A percentile compares a stretch with the other conserved stretches of the same genome.
Conservation (phyloP, 1,140 invertebrate species). For the Homalodisca vitripennis region DNA sequence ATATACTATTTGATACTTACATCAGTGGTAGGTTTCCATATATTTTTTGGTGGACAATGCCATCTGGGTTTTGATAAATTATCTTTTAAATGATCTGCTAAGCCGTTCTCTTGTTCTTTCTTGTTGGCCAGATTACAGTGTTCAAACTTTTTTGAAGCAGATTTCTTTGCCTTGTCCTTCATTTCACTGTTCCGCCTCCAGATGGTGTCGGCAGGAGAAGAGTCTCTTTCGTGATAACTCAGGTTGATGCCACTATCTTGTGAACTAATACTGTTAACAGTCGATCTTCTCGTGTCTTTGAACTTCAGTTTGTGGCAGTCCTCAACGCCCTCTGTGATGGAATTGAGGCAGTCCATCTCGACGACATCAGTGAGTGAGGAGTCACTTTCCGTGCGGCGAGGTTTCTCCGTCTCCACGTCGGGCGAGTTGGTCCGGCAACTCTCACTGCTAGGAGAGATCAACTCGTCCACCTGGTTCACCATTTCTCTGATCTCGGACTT, state of each 20-base stretch:
- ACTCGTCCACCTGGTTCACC: conserved; percentile 62
- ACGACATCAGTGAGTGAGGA: conserved; percentile 41
- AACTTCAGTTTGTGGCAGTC: conserved; percentile 23
- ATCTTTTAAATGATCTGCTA: not conserved
- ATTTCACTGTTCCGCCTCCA: not conserved
- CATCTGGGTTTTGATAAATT: conserved; percentile 51
- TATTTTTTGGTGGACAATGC: conserved; percentile 74
- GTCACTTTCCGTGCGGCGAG: conserved; percentile 40
- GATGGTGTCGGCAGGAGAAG: conserved; percentile 30
- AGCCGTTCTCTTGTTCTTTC: not conserved
- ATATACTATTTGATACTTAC: too few relatives aligned
- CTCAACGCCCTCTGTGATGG: conserved; percentile 16
- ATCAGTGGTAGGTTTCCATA: conserved; percentile 79
- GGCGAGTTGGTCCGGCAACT: conserved; percentile 45
- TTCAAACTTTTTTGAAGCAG: not conserved
- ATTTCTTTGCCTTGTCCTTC: conserved; percentile 16
- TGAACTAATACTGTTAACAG: conserved; percentile 52
- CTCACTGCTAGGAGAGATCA: conserved; percentile 57
- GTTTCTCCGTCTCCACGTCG: conserved; percentile 37
- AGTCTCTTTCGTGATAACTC: conserved; percentile 37
- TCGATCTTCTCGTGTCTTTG: conserved; percentile 26
- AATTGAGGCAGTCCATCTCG: conserved; percentile 35
- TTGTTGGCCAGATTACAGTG: conserved; percentile 4
- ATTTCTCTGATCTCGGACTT: conserved; percentile 72
- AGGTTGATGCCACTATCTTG: conserved; percentile 67